Base-by-base conservation (phyloP, 2,113 vertebrate species). In the Falcunculus frontatus region DNA sequence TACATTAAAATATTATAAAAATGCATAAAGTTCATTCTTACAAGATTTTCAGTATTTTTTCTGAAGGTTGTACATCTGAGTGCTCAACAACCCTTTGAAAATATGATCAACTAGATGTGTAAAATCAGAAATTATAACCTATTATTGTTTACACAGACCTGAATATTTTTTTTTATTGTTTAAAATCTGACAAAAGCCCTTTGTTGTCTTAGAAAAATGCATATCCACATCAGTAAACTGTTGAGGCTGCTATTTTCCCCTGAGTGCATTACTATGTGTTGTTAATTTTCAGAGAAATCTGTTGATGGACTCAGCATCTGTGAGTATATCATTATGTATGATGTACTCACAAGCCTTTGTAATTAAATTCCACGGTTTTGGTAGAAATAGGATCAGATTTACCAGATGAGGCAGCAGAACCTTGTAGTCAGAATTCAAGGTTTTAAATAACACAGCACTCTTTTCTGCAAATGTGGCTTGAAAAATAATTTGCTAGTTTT, bases 241-340 rank as follows among this genome's bases (percentile, higher is more conserved):
- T 7, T 63, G 29, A 93, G 41, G 63, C 65, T 90, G 46, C 50
- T 62, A 16, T 77, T 89, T 91, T 85, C 53, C 67, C 78, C 39
- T 46, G 70, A 59, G 33, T 83, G 21, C 55, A 23, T 64, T 85
- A 27, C 64, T 90, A 78, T 79, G 46, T 84, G 67, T 17, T 91
- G 74, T 79, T 91, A 90, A 93, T 97, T 94, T 94, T 80, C 63
- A 93, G 63, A 67, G 74, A 82, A 89, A 95, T 46, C n/a, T 83
- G 80, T 73, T 8, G 10, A 78, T 57, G 42, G 84, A 80, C 70
- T 69, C 79, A 79, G 3, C 67, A 83, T 80, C 84, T 79, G 67
- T 56, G 55, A 79, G 37, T 82, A 32, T 68, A 87, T 65, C 62
- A 83, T 87, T 89, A 68, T 4, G 3, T 65, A 39, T 78, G 37